Conservation (phyloP, 2,797 vertebrate species). For the Cirrhinus mrigala region DNA sequence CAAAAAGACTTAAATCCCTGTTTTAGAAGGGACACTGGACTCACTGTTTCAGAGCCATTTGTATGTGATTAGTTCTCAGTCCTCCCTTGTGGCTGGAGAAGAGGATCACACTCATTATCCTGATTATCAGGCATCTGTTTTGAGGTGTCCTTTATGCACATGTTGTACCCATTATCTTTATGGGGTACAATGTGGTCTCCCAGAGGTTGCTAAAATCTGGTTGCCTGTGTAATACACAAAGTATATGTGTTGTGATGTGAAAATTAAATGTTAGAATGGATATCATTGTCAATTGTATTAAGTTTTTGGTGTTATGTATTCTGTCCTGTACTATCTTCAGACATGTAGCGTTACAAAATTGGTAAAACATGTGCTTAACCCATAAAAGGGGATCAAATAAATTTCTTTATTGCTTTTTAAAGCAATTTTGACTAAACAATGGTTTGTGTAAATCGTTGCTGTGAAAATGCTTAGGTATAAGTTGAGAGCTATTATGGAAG, state of each 20-base stretch:
- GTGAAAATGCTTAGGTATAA: background rate
- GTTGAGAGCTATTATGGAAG: background rate
- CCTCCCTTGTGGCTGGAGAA: conserved; percentile 17
- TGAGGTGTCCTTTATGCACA: conserved; percentile 12
- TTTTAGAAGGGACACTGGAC: conserved; percentile 23
- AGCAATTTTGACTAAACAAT: background rate
- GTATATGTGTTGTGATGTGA: background rate
- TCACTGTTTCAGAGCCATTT: conserved; percentile 19
- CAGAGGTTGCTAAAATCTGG: background rate
- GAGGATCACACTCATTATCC: background rate
- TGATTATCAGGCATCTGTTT: background rate
- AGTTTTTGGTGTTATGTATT: background rate
- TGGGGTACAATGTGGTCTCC: background rate
- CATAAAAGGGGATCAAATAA: background rate
- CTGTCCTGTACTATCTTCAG: background rate
- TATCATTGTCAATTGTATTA: background rate
- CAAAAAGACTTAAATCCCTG: conserved; percentile 28
- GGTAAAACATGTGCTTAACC: background rate
- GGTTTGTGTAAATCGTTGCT: background rate
- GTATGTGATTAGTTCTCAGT: conserved; percentile 15
- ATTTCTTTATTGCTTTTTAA: background rate
- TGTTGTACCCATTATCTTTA: background rate
- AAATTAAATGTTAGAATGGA: background rate
- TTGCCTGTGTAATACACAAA: background rate
- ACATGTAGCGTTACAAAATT: background rate